Conservation (phyloP, 2,888 invertebrate genomes). For the Calameuta pallipes region DNA sequence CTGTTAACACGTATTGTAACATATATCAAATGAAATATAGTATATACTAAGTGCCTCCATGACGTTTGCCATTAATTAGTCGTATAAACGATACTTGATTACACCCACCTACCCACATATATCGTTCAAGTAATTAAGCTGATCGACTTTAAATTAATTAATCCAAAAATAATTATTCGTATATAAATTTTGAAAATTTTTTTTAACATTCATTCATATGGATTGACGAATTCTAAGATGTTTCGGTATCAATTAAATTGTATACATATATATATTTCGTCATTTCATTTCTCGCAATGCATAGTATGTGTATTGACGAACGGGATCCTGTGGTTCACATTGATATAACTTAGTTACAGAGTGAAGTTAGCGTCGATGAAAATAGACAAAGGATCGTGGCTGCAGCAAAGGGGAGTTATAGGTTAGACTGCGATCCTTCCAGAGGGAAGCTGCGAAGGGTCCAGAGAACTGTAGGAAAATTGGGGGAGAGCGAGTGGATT, state of each 20-base stretch:
- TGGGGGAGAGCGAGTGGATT: slow-evolving; percentile 41
- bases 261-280: not conserved
- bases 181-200: too few relatives aligned
- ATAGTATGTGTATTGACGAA: slow-evolving; percentile 7
- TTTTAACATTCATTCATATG: too few relatives aligned
- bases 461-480: slow-evolving; percentile 17
- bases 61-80: slow-evolving; percentile 38
- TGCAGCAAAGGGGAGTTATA: not conserved
- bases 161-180: too few relatives aligned
- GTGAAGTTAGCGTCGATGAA: not conserved
- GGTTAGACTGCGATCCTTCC: too few relatives aligned
- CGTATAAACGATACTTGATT: not conserved
- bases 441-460: not conserved
- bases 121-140: too few relatives aligned
- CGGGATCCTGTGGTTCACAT: slow-evolving; percentile 7
- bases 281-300: not conserved
- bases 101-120: too few relatives aligned
- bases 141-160: not conserved
- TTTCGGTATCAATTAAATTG: slow-evolving; percentile 5
- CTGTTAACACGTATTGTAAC: too few relatives aligned
- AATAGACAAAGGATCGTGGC: slow-evolving; percentile 10
- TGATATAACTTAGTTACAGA: slow-evolving; percentile 18
- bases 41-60: slow-evolving; percentile 21
- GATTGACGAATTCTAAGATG: not conserved
- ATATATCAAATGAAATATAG: too few relatives aligned